Conservation (phyloP, 2,113 vertebrate species). For the Corythornis madagascariensis region DNA sequence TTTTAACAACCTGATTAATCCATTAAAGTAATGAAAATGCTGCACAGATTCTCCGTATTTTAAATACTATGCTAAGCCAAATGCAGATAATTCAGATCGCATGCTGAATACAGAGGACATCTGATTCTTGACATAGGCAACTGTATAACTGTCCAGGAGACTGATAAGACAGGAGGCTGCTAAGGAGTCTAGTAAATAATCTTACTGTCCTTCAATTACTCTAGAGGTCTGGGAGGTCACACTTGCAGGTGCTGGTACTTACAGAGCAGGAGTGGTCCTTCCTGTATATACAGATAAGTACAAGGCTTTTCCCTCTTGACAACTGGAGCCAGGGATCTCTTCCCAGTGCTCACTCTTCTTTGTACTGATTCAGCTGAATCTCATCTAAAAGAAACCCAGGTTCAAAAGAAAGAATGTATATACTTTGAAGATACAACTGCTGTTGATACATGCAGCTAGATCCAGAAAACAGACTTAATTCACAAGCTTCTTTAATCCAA, state of each 20-base stretch:
- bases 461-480: not conserved
- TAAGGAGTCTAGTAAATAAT: not conserved
- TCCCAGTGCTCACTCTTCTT: rapidly evolving
- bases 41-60: not conserved
- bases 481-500: not conserved
- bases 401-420: not conserved
- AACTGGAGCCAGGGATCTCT: not conserved
- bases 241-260: not conserved
- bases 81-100: not conserved
- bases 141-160: not conserved
- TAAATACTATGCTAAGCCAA: not conserved
- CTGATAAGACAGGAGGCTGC: not conserved
- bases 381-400: not conserved
- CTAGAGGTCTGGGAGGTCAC: not conserved
- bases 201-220: not conserved
- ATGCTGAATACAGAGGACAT: not conserved
- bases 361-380: not conserved
- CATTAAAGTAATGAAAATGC: not conserved
- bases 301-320: not conserved
- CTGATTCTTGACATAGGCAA: not conserved
- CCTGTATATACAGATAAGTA: not conserved
- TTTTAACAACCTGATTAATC: not conserved
- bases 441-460: not conserved
- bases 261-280: not conserved
- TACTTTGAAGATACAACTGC: not conserved